Percentiles rank a stretch among this genome's conserved stretches.
These are phyloP conservation scores for Drosophila arawakana DNA, from an alignment of 1,140 invertebrate genomes.

Conservation along the genomic window DNA sequence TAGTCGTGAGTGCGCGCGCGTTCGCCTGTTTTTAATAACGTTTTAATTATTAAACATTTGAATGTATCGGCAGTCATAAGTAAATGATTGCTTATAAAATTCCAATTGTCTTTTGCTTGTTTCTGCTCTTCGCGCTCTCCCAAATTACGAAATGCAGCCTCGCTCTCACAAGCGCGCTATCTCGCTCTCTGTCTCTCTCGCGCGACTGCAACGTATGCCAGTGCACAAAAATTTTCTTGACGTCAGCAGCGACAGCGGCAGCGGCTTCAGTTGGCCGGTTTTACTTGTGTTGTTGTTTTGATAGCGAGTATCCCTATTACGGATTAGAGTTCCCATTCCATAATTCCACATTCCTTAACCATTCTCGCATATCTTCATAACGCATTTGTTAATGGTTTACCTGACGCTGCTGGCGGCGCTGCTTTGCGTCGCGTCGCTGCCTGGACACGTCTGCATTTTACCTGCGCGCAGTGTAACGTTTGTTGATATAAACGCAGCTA, in stretches of 20 bases:
- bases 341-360: conserved; percentile 29
- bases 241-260: conserved; percentile 41
- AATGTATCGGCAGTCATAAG: conserved; percentile 41
- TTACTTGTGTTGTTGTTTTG: conserved; percentile 31
- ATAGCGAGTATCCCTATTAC: conserved; percentile 3
- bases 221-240: conserved; percentile 61
- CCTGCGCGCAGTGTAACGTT: conserved; percentile 36
- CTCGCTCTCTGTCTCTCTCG: conserved; percentile 2
- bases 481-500: conserved; percentile 39
- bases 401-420: conserved; percentile 32
- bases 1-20: conserved; percentile 6
- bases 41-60: conserved; percentile 27
- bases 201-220: conserved; percentile 52
- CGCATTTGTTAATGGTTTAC: conserved; percentile 20
- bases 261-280: conserved; percentile 39
- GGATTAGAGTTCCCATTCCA: conserved; percentile 17
- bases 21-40: too few species aligned
- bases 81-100: conserved; percentile 54
- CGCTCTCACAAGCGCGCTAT: conserved; percentile 18
- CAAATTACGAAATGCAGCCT: conserved; percentile 52
- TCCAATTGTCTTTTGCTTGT: conserved; percentile 64
- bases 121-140: conserved; percentile 36
- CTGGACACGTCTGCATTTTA: conserved; percentile 59
- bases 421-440: conserved; percentile 12
- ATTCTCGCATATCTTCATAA: conserved; percentile 13